Evolutionary conservation across 2,888 invertebrate species (phyloP).

Genomic region (Papilio demoleus): DNA sequence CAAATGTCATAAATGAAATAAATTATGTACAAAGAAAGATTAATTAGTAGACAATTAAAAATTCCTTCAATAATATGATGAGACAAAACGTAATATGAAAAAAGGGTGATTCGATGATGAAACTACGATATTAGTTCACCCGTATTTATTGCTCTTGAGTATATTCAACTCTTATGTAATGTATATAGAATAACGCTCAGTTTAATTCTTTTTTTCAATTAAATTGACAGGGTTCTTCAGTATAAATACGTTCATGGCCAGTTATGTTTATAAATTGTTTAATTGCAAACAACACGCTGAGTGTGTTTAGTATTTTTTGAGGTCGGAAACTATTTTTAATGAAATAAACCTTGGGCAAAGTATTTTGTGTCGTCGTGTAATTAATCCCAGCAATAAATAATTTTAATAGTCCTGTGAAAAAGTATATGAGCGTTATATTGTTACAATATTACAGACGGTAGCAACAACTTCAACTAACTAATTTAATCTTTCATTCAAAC

Average conservation of each 20-base stretch:
- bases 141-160: no score
- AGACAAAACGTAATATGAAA: no score
- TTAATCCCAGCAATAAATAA: not conserved
- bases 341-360: slow-evolving; percentile 30
- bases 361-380: not conserved
- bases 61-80: no score
- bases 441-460: not conserved
- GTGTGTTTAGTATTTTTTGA: slow-evolving; percentile 32
- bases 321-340: slow-evolving; percentile 30
- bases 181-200: not conserved
- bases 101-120: no score
- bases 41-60: no score
- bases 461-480: not conserved
- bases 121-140: no score
- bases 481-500: not conserved
- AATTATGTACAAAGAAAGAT: no score
- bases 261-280: slow-evolving; percentile 34
- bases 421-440: not conserved
- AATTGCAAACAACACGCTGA: slow-evolving; percentile 21
- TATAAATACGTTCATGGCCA: slow-evolving; percentile 36
- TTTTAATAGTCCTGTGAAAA: slow-evolving; percentile 17
- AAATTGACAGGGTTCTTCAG: not conserved
- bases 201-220: no score
- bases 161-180: no score
- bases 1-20: no score